These are phyloP conservation scores for Pipistrellus pygmaeus DNA, from an alignment of 2,797 vertebrate genomes.

Conservation along the genomic window DNA sequence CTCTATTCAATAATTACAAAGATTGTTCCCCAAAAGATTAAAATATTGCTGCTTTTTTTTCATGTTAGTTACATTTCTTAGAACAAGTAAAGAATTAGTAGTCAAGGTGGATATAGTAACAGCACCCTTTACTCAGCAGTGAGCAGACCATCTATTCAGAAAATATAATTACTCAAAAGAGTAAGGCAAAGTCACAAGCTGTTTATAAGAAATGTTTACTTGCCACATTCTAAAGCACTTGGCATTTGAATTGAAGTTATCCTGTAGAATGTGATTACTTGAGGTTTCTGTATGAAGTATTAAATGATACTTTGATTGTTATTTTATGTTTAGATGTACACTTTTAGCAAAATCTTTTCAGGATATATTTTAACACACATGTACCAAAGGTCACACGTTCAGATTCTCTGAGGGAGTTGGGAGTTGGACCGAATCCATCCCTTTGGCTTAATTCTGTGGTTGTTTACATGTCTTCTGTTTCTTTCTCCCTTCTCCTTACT, in stretches of 20 bases:
- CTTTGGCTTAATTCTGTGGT: background rate
- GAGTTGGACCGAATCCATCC: background rate
- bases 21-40: background rate
- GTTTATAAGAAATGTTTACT: background rate
- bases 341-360: slow-evolving; percentile 52
- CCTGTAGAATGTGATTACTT: background rate
- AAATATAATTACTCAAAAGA: background rate
- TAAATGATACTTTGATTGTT: slow-evolving; percentile 37
- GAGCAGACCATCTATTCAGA: background rate
- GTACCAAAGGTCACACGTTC: background rate
- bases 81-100: background rate
- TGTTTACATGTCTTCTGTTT: background rate
- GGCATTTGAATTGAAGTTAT: background rate
- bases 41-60: background rate
- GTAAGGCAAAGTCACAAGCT: background rate
- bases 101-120: background rate
- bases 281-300: slow-evolving; percentile 51
- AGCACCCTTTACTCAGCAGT: background rate
- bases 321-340: slow-evolving; percentile 32
- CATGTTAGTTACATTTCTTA: background rate
- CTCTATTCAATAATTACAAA: slow-evolving; percentile 27
- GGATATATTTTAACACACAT: background rate
- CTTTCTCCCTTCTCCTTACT: background rate
- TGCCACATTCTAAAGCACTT: background rate
- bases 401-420: background rate